Percentiles rank a stretch among this genome's conserved stretches.
These are phyloP conservation scores for Emydoidea blandingii DNA, from an alignment of 2,797 vertebrate genomes.

Conservation along the genomic window DNA sequence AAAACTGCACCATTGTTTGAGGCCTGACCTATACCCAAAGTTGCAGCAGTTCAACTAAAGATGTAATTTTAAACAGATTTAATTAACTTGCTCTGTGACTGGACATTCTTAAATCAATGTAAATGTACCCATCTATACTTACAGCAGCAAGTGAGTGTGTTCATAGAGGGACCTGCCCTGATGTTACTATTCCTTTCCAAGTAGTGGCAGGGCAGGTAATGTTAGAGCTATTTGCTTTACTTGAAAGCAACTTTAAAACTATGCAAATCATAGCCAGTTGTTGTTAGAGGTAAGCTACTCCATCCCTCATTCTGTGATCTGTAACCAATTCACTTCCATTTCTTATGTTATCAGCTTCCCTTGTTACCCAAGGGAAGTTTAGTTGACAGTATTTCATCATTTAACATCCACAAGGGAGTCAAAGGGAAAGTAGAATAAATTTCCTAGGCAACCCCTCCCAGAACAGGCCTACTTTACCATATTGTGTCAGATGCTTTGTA, in stretches of 20 bases:
- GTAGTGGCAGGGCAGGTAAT: background rate
- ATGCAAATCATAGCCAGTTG: background rate
- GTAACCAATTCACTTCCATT: background rate
- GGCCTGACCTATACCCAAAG: background rate
- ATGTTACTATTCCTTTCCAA: background rate
- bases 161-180: background rate
- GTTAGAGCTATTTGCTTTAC: background rate
- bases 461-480: background rate
- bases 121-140: background rate
- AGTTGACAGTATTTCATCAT: too few relatives aligned
- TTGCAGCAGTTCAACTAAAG: background rate
- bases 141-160: background rate
- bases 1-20: background rate
- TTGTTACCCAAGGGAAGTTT: background rate
- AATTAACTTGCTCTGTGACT: background rate
- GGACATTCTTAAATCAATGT: background rate
- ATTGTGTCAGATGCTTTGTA: background rate
- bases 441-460: background rate
- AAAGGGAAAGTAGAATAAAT: background rate
- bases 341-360: background rate
- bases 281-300: background rate
- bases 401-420: background rate
- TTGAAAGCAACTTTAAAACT: background rate
- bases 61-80: background rate
- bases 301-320: background rate